Conservation (phyloP, 2,797 vertebrate species). For the Ataeniobius toweri region DNA sequence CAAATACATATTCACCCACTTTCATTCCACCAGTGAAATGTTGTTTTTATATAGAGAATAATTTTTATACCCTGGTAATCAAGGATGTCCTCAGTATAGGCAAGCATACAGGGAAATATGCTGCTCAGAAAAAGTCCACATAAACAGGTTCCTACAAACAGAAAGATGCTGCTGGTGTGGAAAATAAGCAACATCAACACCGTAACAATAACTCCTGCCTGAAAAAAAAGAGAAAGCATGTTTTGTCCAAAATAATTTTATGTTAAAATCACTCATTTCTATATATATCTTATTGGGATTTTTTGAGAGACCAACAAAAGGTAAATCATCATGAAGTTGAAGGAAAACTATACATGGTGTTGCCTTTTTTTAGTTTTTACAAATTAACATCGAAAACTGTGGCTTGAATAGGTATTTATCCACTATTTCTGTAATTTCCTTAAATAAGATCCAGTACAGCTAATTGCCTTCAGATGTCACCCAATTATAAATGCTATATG, state of each 20-base stretch:
- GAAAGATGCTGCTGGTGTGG: constrained; percentile 84
- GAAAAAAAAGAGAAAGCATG: constrained; percentile 28
- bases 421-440: neutral
- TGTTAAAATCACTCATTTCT: neutral
- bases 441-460: neutral
- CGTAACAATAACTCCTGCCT: constrained; percentile 89
- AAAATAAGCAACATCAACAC: constrained; percentile 90
- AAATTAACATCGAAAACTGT: neutral
- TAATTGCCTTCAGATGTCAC: neutral
- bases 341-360: neutral
- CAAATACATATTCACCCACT: constrained; percentile 16
- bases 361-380: neutral
- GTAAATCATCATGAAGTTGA: neutral
- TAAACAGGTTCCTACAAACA: constrained; percentile 91
- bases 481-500: neutral
- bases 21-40: neutral
- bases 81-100: constrained; percentile 94
- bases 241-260: neutral
- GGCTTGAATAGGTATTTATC: neutral
- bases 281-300: too few species aligned
- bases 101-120: constrained; percentile 94
- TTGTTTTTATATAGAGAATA: constrained; percentile 11
- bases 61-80: constrained; percentile 87
- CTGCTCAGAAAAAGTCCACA: constrained; percentile 96
- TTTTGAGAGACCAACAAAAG: neutral